Conservation (phyloP, 2,113 vertebrate genomes). For the Channa argus region DNA sequence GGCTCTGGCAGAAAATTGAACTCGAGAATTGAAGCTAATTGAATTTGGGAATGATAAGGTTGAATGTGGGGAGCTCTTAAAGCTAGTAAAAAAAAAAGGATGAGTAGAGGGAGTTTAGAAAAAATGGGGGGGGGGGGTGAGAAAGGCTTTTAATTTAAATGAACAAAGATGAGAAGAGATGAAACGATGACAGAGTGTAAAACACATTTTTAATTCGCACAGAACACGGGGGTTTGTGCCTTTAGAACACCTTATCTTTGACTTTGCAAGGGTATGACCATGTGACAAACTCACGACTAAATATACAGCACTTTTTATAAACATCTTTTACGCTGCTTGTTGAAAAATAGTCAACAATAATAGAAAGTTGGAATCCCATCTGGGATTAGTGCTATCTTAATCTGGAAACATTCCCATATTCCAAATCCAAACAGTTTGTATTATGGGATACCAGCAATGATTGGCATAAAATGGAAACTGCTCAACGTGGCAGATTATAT, state of each 20-base stretch:
- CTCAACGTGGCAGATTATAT: constrained; percentile 4
- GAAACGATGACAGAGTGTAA: constrained; percentile 22
- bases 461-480: not conserved
- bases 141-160: constrained; percentile 48
- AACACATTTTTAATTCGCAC: constrained; percentile 35
- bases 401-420: not conserved
- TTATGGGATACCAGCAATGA: not conserved
- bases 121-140: not conserved
- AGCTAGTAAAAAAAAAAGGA: constrained; percentile 31
- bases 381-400: constrained; percentile 31
- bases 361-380: not conserved
- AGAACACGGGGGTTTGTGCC: constrained; percentile 1
- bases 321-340: constrained; percentile 37
- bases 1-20: constrained; percentile 76
- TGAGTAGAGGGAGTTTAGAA: constrained; percentile 29
- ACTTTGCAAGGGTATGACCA: constrained; percentile 20
- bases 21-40: constrained; percentile 80
- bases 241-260: constrained; percentile 32
- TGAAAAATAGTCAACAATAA: not conserved
- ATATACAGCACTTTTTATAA: constrained; percentile 43
- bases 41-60: constrained; percentile 80
- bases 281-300: constrained; percentile 37
- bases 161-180: constrained; percentile 50
- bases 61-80: constrained; percentile 65
- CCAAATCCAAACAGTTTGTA: not conserved